These are phyloP conservation scores for Aphelenchoides besseyi DNA, from an alignment of 1,140 invertebrate species.

Conservation along the genomic window DNA sequence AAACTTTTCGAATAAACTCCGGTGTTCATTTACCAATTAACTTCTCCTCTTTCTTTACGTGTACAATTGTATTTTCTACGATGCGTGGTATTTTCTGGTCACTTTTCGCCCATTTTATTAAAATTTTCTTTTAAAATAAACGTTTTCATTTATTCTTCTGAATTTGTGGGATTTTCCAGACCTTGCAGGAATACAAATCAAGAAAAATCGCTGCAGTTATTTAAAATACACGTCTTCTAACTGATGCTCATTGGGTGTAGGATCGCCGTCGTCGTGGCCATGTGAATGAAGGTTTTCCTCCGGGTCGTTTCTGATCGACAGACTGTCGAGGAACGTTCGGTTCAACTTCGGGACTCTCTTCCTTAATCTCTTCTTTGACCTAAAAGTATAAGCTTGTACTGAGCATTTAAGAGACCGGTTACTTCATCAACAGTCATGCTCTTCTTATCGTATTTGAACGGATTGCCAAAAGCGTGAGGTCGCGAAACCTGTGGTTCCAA, in stretches of 20 bases:
- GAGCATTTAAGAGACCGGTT: neutral
- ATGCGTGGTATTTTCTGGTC: neutral
- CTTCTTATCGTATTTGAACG: constrained; percentile 61
- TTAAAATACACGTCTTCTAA: neutral
- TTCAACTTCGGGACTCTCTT: no score
- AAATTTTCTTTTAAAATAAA: neutral
- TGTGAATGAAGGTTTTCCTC: no score
- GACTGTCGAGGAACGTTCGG: no score
- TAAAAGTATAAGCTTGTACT: no score
- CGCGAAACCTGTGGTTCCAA: constrained; percentile 43
- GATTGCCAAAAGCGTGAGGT: constrained; percentile 59
- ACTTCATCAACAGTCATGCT: constrained; percentile 54
- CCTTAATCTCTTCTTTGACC: neutral
- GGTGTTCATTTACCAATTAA: no score
- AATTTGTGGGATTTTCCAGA: no score
- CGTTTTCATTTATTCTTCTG: neutral
- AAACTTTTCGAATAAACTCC: neutral
- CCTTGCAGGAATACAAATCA: no score
- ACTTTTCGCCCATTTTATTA: neutral
- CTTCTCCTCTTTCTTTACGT: neutral
- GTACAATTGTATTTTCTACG: neutral
- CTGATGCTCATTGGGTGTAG: neutral
- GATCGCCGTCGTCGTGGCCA: neutral
- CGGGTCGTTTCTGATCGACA: no score
- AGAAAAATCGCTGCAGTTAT: neutral